phyloP scores from a whole-genome alignment of 2,888 invertebrate genomes.

The Campaea margaritaria region DNA sequence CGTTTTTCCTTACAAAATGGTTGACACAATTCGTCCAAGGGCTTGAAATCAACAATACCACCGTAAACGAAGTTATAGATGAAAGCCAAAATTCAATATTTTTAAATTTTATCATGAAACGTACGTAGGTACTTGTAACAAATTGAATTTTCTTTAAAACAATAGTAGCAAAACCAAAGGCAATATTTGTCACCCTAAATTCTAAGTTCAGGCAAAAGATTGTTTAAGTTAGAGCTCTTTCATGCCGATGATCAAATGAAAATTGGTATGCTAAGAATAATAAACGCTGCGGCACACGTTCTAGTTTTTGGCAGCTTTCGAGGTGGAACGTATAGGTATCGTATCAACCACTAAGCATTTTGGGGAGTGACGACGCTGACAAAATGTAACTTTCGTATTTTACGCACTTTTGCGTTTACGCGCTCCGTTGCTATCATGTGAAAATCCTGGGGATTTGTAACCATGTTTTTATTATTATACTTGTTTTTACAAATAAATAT shows the following conservation, averaged over 20 bases:
- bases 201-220: background rate
- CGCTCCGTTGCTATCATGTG: slow-evolving; percentile 93
- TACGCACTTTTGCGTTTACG: slow-evolving; percentile 80
- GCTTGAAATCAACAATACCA: too few species aligned
- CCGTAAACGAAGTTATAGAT: too few species aligned
- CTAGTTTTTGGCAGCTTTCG: background rate
- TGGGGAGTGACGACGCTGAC: slow-evolving; percentile 5
- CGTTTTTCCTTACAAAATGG: too few species aligned
- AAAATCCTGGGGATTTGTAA: slow-evolving; percentile 84
- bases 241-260: background rate
- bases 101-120: too few species aligned
- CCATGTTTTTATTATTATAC: background rate
- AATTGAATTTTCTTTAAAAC: background rate
- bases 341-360: slow-evolving; percentile 13
- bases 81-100: too few species aligned
- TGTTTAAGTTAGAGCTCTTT: background rate
- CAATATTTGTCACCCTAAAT: background rate
- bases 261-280: background rate
- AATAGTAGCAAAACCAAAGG: background rate
- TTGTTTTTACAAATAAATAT: slow-evolving; percentile 4
- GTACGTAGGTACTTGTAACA: too few species aligned
- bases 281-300: background rate
- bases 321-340: slow-evolving; percentile 2
- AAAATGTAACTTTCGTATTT: slow-evolving; percentile 8
- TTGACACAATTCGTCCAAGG: too few species aligned